phyloP scores from a whole-genome alignment of 2,113 vertebrate genomes.

The Prolemur simus region DNA sequence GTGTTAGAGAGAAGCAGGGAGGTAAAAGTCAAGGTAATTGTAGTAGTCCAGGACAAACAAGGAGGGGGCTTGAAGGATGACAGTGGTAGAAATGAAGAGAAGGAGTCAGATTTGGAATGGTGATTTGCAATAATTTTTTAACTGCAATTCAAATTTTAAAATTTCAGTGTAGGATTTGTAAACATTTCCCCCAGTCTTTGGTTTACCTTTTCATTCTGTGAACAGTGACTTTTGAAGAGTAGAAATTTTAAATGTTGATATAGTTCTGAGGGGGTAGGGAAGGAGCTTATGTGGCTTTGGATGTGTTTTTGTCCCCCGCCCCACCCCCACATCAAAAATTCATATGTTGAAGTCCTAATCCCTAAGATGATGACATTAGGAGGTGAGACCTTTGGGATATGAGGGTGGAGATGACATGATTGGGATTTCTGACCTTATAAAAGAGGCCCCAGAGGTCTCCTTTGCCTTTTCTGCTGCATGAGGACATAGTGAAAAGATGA shows the following conservation, averaged over 20 bases:
- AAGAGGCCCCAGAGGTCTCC: not conserved
- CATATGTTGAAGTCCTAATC: not conserved
- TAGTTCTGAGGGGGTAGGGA: not conserved
- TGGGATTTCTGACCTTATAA: not conserved
- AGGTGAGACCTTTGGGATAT: not conserved
- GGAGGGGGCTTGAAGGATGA: not conserved
- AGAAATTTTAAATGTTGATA: not conserved
- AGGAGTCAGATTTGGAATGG: not conserved
- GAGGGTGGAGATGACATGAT: not conserved
- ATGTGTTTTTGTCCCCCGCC: not conserved
- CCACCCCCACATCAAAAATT: too few relatives aligned
- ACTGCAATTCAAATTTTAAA: not conserved
- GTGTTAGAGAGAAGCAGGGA: not conserved
- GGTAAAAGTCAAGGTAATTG: not conserved
- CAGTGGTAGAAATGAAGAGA: not conserved
- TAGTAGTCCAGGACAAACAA: not conserved
- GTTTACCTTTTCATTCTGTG: not conserved
- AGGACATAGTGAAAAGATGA: not conserved
- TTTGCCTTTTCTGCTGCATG: not conserved
- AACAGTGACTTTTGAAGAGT: not conserved
- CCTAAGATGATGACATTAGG: not conserved
- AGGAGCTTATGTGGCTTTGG: not conserved
- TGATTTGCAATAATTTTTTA: not conserved
- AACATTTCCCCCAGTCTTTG: not conserved
- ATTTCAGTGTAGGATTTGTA: not conserved